These are phyloP conservation scores for Leucoraja erinaceus DNA, from an alignment of 2,113 vertebrate genomes.

Conservation along the genomic window DNA sequence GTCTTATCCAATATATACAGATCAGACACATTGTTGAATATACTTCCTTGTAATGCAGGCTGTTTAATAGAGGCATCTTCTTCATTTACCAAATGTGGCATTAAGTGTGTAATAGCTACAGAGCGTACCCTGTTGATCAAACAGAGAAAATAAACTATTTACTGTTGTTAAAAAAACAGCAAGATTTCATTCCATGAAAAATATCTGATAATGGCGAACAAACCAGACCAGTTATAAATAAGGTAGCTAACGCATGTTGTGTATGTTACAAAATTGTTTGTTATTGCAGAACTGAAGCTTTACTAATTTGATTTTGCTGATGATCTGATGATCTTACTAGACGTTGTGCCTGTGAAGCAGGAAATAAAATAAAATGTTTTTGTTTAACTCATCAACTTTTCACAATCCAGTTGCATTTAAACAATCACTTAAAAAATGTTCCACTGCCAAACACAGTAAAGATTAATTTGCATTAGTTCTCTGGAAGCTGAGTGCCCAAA, in stretches of 20 bases:
- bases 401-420: background rate
- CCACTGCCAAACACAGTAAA: background rate
- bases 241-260: background rate
- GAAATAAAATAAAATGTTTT: background rate
- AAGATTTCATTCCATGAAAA: background rate
- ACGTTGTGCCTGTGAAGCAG: background rate
- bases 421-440: background rate
- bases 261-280: background rate
- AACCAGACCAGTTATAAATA: background rate
- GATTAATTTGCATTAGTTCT: no score
- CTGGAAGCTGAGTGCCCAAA: no score
- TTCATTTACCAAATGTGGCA: slow-evolving; percentile 61
- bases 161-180: background rate
- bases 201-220: background rate
- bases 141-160: background rate
- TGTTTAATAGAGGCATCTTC: slow-evolving; percentile 57
- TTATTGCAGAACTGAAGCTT: background rate
- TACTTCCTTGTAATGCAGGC: slow-evolving; percentile 55
- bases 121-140: slow-evolving; percentile 65
- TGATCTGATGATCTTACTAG: background rate
- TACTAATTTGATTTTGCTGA: background rate
- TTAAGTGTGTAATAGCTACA: slow-evolving; percentile 69
- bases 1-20: slow-evolving; percentile 63
- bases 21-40: slow-evolving; percentile 61
- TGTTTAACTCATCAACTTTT: background rate